phyloP scores from a whole-genome alignment of 2,113 vertebrate species.

The Passer domesticus region DNA sequence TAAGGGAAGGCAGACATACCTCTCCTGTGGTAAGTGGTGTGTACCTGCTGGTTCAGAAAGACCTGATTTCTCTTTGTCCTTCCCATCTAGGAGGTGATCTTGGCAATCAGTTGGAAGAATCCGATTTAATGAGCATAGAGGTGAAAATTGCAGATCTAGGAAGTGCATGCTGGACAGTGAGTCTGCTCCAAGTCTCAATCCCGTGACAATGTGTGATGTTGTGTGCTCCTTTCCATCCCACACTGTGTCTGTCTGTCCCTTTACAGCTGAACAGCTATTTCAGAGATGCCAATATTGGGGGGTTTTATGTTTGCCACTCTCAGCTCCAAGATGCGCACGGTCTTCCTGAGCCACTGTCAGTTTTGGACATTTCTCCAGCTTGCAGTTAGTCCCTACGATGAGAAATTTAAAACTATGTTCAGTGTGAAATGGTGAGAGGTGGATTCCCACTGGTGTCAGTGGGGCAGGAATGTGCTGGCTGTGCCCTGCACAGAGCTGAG shows the following conservation, averaged over 20 bases:
- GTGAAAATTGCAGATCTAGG: slow-evolving; percentile 90
- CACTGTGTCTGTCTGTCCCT: not conserved
- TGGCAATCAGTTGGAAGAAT: slow-evolving; percentile 16
- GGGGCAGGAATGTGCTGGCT: rapidly evolving
- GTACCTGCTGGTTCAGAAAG: not conserved
- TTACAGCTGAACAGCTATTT: not conserved
- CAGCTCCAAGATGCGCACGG: not conserved
- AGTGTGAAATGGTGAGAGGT: not conserved
- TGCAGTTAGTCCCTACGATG: not conserved
- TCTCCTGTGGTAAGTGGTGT: not conserved
- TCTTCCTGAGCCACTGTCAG: not conserved
- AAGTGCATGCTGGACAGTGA: slow-evolving; percentile 88
- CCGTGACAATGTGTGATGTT: rapidly evolving
- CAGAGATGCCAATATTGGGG: rapidly evolving
- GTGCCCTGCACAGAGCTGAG: rapidly evolving
- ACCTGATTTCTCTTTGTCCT: not conserved
- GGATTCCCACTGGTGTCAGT: not conserved
- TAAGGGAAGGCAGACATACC: not conserved
- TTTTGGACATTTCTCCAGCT: not conserved
- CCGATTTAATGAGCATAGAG: slow-evolving; percentile 67
- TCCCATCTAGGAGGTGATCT: slow-evolving; percentile 3
- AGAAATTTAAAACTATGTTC: not conserved
- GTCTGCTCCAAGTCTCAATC: not conserved
- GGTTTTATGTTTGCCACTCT: not conserved
- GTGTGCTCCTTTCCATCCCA: not conserved